Percentiles rank a stretch among this genome's conserved stretches.
Evolutionary conservation across 1,140 invertebrate species (phyloP).

Genomic region (Aethina tumida): DNA sequence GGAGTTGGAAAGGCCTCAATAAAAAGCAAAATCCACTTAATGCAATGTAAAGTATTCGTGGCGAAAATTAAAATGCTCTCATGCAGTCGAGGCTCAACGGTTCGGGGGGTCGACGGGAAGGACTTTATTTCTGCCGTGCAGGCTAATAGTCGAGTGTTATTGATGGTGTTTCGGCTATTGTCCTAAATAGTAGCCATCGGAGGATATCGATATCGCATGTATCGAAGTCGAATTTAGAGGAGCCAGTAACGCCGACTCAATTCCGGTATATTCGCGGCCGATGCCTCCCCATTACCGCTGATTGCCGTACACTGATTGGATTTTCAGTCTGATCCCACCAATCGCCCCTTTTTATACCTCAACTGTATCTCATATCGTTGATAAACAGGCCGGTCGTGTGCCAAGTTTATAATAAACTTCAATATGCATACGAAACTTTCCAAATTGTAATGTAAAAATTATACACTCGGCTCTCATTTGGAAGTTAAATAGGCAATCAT

Average conservation of each 20-base stretch:
- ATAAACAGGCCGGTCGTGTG: conserved; percentile 16
- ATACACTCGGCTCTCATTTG: no score
- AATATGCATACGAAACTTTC: no score
- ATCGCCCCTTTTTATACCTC: conserved; percentile 22
- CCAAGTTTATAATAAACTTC: no score
- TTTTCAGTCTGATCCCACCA: conserved; percentile 26
- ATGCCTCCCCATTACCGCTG: conserved; percentile 27
- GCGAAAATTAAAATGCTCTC: no score
- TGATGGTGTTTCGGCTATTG: conserved; percentile 1
- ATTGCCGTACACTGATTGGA: conserved; percentile 32
- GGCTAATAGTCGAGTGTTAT: conserved; percentile 4
- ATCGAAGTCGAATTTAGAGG: conserved; percentile 5
- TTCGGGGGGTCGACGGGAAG: not conserved
- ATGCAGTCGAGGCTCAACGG: conserved; percentile 2
- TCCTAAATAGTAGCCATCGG: conserved; percentile 4
- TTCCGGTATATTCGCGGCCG: conserved; percentile 18
- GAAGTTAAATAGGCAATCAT: no score
- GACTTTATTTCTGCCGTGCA: conserved; percentile 3
- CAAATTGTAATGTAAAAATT: no score
- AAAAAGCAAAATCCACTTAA: no score
- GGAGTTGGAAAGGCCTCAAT: no score
- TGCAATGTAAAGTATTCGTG: no score
- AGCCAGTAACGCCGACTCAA: conserved; percentile 12
- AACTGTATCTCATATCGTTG: conserved; percentile 20
- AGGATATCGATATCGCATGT: conserved; percentile 9